phyloP scores from a whole-genome alignment of 2,113 vertebrate species.

The Heteronetta atricapilla region DNA sequence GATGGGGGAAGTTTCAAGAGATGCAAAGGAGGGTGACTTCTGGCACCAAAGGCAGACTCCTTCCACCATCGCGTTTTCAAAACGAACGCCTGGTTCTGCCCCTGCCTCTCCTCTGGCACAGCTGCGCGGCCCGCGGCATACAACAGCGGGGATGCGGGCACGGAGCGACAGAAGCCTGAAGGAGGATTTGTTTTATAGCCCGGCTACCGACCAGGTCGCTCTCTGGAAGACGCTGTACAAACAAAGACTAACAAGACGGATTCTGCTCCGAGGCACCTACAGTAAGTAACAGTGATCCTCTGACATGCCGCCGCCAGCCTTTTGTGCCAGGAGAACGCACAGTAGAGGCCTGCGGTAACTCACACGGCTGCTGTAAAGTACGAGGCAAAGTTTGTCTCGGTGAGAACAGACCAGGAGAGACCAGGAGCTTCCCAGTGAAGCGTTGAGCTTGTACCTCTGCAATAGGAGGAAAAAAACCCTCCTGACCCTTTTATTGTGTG shows the following conservation, averaged over 20 bases:
- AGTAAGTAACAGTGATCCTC: neutral
- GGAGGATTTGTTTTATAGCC: neutral
- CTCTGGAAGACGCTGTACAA: neutral
- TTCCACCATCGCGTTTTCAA: fast-evolving
- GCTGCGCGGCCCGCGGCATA: neutral
- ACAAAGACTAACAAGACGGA: neutral
- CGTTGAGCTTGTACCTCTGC: neutral
- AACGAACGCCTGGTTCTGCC: neutral
- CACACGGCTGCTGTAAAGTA: neutral
- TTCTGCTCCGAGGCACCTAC: neutral
- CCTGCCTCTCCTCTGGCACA: neutral
- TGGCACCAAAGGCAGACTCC: neutral
- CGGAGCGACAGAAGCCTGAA: neutral
- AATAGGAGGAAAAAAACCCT: neutral
- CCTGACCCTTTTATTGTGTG: neutral
- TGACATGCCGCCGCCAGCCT: neutral
- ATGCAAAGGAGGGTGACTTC: neutral
- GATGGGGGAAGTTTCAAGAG: fast-evolving
- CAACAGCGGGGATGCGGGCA: fast-evolving
- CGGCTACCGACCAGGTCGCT: neutral
- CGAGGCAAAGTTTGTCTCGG: neutral
- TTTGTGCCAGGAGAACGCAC: fast-evolving
- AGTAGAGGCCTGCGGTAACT: neutral
- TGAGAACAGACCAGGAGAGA: neutral
- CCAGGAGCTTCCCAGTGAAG: neutral